Evolutionary conservation across 2,888 invertebrate species (phyloP).

Genomic region (Sphecodes monilicornis): DNA sequence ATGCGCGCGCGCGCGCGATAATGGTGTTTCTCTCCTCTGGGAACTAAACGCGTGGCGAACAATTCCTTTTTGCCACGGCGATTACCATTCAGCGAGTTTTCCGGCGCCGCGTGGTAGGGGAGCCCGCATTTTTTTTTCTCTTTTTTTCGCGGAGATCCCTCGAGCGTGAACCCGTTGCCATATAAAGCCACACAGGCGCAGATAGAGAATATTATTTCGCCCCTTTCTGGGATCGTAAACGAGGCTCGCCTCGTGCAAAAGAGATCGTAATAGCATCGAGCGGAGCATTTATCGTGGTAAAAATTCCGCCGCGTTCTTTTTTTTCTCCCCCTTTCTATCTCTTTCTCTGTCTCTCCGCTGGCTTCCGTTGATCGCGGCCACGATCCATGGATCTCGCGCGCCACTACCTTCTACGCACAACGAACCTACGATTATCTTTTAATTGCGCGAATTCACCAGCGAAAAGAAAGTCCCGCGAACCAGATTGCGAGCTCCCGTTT

Average conservation of each 20-base stretch:
- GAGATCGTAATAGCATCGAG: constrained; percentile 55
- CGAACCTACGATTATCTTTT: constrained; percentile 30
- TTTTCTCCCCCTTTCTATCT: background rate
- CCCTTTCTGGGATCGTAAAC: constrained; percentile 53
- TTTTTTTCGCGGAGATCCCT: constrained; percentile 31
- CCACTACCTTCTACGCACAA: constrained; percentile 28
- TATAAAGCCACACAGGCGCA: constrained; percentile 52
- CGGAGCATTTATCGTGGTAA: constrained; percentile 43
- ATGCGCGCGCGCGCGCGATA: background rate
- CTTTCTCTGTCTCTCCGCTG: constrained; percentile 12
- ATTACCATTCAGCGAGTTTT: constrained; percentile 54
- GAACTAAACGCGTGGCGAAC: constrained; percentile 25
- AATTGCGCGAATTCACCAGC: constrained; percentile 48
- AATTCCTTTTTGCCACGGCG: constrained; percentile 28
- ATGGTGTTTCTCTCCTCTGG: constrained; percentile 20
- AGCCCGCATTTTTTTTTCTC: constrained; percentile 31
- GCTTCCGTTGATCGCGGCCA: constrained; percentile 60
- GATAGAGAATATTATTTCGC: constrained; percentile 59
- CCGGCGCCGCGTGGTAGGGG: constrained; percentile 38
- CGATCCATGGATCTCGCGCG: constrained; percentile 32
- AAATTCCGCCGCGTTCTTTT: constrained; percentile 44
- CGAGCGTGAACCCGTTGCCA: constrained; percentile 63
- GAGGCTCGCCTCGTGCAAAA: constrained; percentile 26
- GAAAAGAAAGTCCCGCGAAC: constrained; percentile 39
- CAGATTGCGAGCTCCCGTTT: background rate